Conservation (phyloP, 2,113 vertebrate genomes). For the Dicentrarchus labrax region DNA sequence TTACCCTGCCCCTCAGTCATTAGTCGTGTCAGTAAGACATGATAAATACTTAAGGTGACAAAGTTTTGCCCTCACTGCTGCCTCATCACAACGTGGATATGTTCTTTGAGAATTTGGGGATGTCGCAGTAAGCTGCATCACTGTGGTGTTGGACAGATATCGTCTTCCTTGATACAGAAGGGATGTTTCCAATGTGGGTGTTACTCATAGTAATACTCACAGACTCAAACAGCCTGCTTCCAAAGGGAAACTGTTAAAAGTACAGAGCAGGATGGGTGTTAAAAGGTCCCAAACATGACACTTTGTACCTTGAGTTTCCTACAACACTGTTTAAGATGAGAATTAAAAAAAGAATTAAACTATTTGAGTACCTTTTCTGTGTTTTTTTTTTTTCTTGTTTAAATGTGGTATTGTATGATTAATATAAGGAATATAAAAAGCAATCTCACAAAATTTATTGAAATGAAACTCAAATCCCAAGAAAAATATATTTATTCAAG, state of each 20-base stretch:
- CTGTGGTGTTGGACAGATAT: background rate
- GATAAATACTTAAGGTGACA: background rate
- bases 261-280: conserved; percentile 16
- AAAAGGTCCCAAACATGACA: conserved; percentile 10
- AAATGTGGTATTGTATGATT: background rate
- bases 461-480: background rate
- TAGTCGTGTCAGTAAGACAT: background rate
- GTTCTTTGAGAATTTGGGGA: background rate
- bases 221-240: conserved; percentile 2
- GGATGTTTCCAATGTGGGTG: conserved; percentile 6
- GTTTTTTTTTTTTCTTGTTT: conserved; percentile 20
- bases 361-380: background rate
- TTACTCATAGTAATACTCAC: background rate
- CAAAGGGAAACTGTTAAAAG: conserved; percentile 37
- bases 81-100: background rate
- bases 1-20: background rate
- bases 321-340: conserved; percentile 42
- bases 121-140: background rate
- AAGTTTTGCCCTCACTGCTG: background rate
- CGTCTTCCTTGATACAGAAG: background rate
- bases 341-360: conserved; percentile 47
- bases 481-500: conserved; percentile 22
- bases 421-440: background rate
- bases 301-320: conserved; percentile 63
- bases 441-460: background rate